These are phyloP conservation scores for Parapsyche elsis DNA, from an alignment of 1,140 invertebrate species.

Conservation along the genomic window DNA sequence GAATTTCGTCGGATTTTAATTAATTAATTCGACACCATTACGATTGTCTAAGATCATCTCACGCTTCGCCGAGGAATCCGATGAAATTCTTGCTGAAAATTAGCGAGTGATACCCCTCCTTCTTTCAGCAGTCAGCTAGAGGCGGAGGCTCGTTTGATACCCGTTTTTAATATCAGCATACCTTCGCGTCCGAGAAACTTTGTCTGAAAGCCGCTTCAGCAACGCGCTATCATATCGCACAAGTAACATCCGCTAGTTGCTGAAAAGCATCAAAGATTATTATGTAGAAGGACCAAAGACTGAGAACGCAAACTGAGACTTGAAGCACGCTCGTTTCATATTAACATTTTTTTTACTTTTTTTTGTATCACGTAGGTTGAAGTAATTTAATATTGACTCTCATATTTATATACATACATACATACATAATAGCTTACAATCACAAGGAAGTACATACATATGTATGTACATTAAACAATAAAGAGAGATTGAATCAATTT, in stretches of 20 bases:
- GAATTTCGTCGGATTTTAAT: neutral
- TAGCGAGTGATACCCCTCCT: neutral
- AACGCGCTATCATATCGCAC: neutral
- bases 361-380: no score
- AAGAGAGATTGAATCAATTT: no score
- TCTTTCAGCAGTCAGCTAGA: no score
- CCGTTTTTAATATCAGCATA: constrained; percentile 30
- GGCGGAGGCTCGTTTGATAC: constrained; percentile 15
- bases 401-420: no score
- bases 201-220: neutral
- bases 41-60: neutral
- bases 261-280: constrained; percentile 26
- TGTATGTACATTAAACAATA: no score
- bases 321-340: no score
- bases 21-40: neutral
- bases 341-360: no score
- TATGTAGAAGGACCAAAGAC: neutral
- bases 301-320: no score
- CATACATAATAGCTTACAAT: no score
- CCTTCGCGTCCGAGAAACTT: constrained; percentile 3
- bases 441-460: no score
- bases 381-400: no score
- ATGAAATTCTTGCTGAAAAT: constrained; percentile 2
- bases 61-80: neutral
- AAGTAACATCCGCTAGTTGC: neutral